phyloP scores from a whole-genome alignment of 2,113 vertebrate species.

The Dascyllus trimaculatus region DNA sequence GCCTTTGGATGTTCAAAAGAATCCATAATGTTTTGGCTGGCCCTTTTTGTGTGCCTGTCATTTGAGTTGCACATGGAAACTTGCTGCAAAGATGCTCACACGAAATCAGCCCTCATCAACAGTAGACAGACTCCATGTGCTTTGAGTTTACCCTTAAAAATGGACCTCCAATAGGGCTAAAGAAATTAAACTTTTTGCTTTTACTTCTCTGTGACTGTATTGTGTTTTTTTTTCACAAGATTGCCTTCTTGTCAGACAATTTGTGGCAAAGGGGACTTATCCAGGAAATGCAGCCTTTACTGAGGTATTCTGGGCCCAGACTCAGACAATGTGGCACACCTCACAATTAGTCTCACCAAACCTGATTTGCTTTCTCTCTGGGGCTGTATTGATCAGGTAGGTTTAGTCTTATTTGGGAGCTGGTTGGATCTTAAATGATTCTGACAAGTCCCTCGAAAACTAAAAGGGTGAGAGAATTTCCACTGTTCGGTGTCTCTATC shows the following conservation, averaged over 20 bases:
- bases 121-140: no score
- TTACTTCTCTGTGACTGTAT: no score
- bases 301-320: conserved; percentile 21
- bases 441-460: conserved; percentile 25
- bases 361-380: conserved; percentile 39
- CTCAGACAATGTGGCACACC: conserved; percentile 1
- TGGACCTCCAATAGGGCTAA: no score
- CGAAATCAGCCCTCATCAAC: no score
- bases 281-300: conserved; percentile 17
- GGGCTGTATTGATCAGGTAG: conserved; percentile 24
- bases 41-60: no score
- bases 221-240: no score
- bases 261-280: conserved; percentile 18
- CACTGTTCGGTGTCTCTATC: conserved; percentile 8
- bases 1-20: no score
- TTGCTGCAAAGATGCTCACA: no score
- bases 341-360: conserved; percentile 35
- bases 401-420: conserved; percentile 39
- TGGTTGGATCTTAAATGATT: conserved; percentile 20
- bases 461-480: background rate
- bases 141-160: no score
- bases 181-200: no score
- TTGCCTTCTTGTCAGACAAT: background rate
- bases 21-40: no score
- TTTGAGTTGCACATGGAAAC: no score